Evolutionary conservation across 2,113 vertebrate genomes (phyloP).

Genomic region (Acinonyx jubatus): DNA sequence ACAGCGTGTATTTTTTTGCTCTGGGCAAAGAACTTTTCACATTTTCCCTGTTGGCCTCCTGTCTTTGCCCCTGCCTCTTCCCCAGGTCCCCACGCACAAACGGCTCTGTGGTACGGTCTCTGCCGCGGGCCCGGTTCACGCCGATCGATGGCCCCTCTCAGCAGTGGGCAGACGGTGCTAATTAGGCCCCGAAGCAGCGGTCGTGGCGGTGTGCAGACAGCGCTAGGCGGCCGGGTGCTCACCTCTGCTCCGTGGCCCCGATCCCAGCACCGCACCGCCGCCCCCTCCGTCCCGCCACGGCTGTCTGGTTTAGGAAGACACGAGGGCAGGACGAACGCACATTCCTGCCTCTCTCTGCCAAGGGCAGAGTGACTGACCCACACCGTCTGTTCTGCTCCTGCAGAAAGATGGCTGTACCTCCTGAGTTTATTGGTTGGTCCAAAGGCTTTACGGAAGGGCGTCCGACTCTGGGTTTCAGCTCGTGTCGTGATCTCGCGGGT

Average conservation of each 20-base stretch:
- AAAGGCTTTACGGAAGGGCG: neutral
- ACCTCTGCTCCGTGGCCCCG: too few relatives aligned
- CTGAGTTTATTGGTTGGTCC: too few relatives aligned
- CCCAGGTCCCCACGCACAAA: slow-evolving; percentile 40
- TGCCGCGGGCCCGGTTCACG: neutral
- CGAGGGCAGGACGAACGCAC: rapidly evolving
- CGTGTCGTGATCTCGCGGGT: too few relatives aligned
- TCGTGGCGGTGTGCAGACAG: neutral
- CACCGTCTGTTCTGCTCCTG: neutral
- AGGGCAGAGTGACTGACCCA: neutral
- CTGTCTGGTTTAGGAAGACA: neutral
- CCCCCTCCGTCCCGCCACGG: rapidly evolving
- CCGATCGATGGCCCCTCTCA: slow-evolving; percentile 72
- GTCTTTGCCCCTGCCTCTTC: neutral
- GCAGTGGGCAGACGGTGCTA: slow-evolving; percentile 82
- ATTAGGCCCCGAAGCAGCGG: slow-evolving; percentile 78
- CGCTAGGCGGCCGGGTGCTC: neutral
- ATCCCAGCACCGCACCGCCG: neutral
- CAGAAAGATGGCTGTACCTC: neutral
- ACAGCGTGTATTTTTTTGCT: neutral
- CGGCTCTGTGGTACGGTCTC: slow-evolving; percentile 54
- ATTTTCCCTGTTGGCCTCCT: neutral
- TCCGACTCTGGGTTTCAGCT: too few relatives aligned
- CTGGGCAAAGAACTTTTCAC: slow-evolving; percentile 30
- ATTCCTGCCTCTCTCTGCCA: neutral